Percentiles rank a stretch among this genome's conserved stretches.
Conservation (phyloP, 1,140 invertebrate genomes). For the Melanaphis sacchari region DNA sequence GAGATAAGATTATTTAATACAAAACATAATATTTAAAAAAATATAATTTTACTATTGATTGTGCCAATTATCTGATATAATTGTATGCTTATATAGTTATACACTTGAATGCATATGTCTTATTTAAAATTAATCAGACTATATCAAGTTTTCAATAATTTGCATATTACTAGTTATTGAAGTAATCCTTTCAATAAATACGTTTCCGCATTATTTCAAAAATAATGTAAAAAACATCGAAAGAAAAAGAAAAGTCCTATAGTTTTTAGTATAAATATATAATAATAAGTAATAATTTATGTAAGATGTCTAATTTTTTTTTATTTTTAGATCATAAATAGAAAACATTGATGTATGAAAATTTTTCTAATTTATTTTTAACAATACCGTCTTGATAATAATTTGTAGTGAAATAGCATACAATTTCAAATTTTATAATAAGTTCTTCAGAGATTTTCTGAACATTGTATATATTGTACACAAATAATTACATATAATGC, state of each 20-base stretch:
- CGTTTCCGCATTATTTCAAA: background rate
- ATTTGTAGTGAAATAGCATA: background rate
- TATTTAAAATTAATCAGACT: background rate
- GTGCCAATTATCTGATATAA: background rate
- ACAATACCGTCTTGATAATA: background rate
- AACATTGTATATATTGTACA: background rate
- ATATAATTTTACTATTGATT: too few relatives aligned
- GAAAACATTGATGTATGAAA: background rate
- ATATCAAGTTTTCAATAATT: background rate
- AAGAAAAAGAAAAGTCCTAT: too few relatives aligned
- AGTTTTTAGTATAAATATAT: too few relatives aligned
- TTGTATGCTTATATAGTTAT: background rate
- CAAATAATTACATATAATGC: background rate
- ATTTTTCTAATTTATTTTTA: background rate
- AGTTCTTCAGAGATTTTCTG: background rate
- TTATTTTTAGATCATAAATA: background rate
- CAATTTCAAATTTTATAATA: background rate
- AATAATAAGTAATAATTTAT: too few relatives aligned
- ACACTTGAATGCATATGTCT: background rate
- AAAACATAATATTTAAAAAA: too few relatives aligned
- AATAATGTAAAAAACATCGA: too few relatives aligned
- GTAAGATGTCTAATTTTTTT: background rate
- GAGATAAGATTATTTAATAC: too few relatives aligned
- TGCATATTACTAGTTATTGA: background rate
- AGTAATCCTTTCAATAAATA: background rate